Evolutionary conservation across 2,888 invertebrate species (phyloP), one percentile per base, ranked within the genome.

Genomic region (Lampropteryx suffumata): DNA sequence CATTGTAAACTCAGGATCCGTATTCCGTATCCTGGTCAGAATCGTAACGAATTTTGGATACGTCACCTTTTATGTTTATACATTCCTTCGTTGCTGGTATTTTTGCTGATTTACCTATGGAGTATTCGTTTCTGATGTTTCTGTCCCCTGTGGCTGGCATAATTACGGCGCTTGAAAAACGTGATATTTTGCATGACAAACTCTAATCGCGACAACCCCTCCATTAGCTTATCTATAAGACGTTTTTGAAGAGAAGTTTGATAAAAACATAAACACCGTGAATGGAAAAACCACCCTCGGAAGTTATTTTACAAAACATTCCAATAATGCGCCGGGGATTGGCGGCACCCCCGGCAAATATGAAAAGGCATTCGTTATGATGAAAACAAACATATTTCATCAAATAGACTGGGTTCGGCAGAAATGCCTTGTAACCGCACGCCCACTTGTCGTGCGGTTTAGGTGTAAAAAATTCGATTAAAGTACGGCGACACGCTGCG

Each of bases 401-500:
- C 65, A 78, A 77, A 24, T 24, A 24, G 24, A 7, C 81, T 73
- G 79, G 70, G 68, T 72, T 76, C 85, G 82, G 81, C 85, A 87
- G 81, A 88, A 84, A 78, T 71, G 84, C 82, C 85, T 87, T 79
- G 84, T 88, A 84, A 87, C 82, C 72, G 69, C 68, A 84, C 89
- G 85, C 87, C 88, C 83, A 84, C 86, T 65, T 79, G 70, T 78
- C 79, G 73, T 82, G 88, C 82, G 84, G 86, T 87, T 88, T 81
- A 88, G 86, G 90, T 90, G 90, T 90, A 90, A 90, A 90, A 88
- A 90, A 90, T 84, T 88, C 88, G 86, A 89, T 90, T 89, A 86
- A 80, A 81, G 76, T 73, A 79, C 73, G 90, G 81, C 90, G 85
- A 88, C 90, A 90, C 79, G 89, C 90, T 89, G 90, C 65, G 90